Evolutionary conservation across 2,888 invertebrate genomes (phyloP), one percentile per base, ranked within the genome.

Genomic region (Brachypalpus laphriformis): DNA sequence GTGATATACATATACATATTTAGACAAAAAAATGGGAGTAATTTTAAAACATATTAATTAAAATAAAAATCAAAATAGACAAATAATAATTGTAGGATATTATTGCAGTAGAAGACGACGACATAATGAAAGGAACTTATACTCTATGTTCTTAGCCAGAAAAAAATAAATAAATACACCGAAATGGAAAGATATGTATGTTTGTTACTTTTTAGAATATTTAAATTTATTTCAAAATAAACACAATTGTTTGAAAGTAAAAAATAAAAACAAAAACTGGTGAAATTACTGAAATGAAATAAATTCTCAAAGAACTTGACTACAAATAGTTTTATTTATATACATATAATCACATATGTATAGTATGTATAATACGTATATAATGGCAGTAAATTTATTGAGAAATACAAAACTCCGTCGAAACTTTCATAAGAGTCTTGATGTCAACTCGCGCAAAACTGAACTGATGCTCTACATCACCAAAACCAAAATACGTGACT

Each of bases 1-100:
- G 49, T 59, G 66, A 71, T 59, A 57, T 59, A 57, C 22, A 51
- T 51, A 74, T 61, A 63, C 16, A 74, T 63, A 61, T 61, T 68
- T 40, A 71, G 31, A 34, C 9, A 20, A 28, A 16, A 51, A 14
- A 28, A 51, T 28, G 25, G 28, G 11, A 16, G 20, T 72, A 45
- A 57, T 57, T 54, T 40, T 71, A 71, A 45, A 57, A 6, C 11
- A 74, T 49, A 49, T 61, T 51, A 45, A 61, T 40, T 28, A 20
- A 37, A 45, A 61, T 8, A 37, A 37, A 66, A 66, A 51, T 42
- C 54, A n/a, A 51, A 74, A 63, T 74, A 74, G 72, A 74, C 72
- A 74, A 74, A 74, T 74, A 74, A 74, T 63, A 63, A 74, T 74
- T 74, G 72, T 74, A 74, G 72, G 63, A 61, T 40, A 51, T 18